phyloP scores from a whole-genome alignment of 2,797 vertebrate genomes.

The Ptychobarbus kaznakovi region DNA sequence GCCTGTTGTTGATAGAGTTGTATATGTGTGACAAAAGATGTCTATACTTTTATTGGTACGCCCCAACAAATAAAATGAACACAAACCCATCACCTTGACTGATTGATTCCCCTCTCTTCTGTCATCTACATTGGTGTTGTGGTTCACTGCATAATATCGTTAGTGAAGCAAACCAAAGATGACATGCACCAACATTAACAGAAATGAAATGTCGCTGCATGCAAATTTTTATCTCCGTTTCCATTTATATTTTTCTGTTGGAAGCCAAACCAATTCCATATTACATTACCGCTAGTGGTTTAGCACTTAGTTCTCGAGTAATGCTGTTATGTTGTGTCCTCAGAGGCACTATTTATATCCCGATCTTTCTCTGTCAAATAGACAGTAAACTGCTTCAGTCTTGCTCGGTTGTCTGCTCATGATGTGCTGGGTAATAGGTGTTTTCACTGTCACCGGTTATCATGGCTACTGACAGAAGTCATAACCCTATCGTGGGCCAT shows the following conservation, averaged over 20 bases:
- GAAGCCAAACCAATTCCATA: conserved; percentile 20
- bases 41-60: background rate
- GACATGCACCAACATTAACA: conserved; percentile 36
- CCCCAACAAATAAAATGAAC: background rate
- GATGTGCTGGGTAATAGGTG: conserved; percentile 31
- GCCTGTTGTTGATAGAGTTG: background rate
- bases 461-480: conserved; percentile 33
- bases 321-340: conserved; percentile 32
- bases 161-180: conserved; percentile 39
- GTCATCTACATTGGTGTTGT: conserved; percentile 1
- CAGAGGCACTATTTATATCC: conserved; percentile 14
- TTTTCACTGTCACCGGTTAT: conserved; percentile 5
- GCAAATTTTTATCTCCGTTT: conserved; percentile 22
- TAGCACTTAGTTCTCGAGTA: conserved; percentile 20
- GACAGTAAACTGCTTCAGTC: conserved; percentile 14
- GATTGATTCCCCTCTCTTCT: conserved; percentile 12
- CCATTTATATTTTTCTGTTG: background rate
- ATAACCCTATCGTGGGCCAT: conserved; percentile 15
- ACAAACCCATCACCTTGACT: conserved; percentile 14
- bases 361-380: conserved; percentile 21
- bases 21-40: background rate
- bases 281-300: conserved; percentile 17
- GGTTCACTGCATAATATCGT: conserved; percentile 3
- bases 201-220: conserved; percentile 35
- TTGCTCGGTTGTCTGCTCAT: background rate